These are phyloP conservation scores for Agrotis clavis DNA, from an alignment of 2,888 invertebrate genomes.

Conservation along the genomic window DNA sequence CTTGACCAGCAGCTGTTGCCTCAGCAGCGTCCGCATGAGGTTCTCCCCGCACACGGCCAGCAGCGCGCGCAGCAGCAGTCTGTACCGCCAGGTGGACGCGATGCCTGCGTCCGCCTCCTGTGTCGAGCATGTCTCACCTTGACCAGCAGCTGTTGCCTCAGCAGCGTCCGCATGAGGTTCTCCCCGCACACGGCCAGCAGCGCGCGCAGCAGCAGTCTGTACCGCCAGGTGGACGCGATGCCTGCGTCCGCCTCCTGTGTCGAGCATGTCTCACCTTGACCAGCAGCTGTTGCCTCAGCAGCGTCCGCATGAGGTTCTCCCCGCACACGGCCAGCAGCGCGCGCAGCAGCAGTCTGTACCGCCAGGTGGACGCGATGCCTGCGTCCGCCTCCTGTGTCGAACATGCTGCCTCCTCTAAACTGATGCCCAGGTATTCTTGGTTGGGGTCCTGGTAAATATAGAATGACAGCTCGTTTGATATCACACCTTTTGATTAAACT, in stretches of 20 bases:
- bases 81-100: no score
- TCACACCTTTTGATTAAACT: neutral
- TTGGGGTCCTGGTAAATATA: slow-evolving; percentile 75
- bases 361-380: slow-evolving; percentile 92
- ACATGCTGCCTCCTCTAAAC: slow-evolving; percentile 80
- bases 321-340: slow-evolving; percentile 97
- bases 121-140: no score
- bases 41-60: no score
- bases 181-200: slow-evolving; percentile 96
- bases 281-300: slow-evolving; percentile 96
- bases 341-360: slow-evolving; percentile 96
- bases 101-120: no score
- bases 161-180: slow-evolving; percentile 94
- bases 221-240: slow-evolving; percentile 93
- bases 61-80: no score
- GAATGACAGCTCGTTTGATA: no score
- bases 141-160: slow-evolving; percentile 96
- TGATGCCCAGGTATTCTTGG: slow-evolving; percentile 88
- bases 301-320: slow-evolving; percentile 94
- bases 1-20: no score
- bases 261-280: slow-evolving; percentile 93
- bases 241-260: slow-evolving; percentile 90
- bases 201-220: slow-evolving; percentile 96
- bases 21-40: no score
- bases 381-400: slow-evolving; percentile 88